Base-by-base conservation (phyloP, 1,140 invertebrate species). In the Hylyphantes graminicola region DNA sequence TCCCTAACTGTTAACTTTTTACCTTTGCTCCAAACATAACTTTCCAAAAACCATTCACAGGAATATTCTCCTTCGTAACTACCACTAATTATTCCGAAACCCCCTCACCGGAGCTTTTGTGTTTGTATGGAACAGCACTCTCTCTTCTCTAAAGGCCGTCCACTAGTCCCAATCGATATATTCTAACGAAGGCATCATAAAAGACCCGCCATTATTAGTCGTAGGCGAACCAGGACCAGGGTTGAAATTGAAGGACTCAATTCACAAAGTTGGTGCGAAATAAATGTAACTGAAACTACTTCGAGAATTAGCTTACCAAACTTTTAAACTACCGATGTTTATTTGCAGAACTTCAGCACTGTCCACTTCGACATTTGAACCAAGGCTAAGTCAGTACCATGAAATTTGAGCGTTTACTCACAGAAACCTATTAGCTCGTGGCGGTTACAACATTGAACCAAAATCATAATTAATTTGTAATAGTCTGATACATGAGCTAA, bases 131-230 rank as follows among this genome's bases (percentile, higher is more conserved):
- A 65, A 65, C 65, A 78, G 76, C 51, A 59, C 12, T n/a, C 65
- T 53, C 73, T 17, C 63, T 51, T 17, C 63, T 51, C 57, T 65
- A 67, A 65, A 65, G 19, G 53, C 53, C 65, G 50, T 19, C 65
- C n/a, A 13, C 15, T 35, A 19, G 48, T 13, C 63, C 11, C 77
- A 78, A 78, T 78, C 76, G 63, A 78, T 78, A 78, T 67, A 78
- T 78, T 80, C 77, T 80, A 80, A 80, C 77, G 77, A 80, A 80
- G 77, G 53, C 65, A n/a, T 70, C 65, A 70, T 70, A 80, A 80
- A 70, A 70, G 65, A 35, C 72, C 76, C 65, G 11, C 21, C 64
- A 21, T 80, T 80, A 80, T 70, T 80, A 80, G 65, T 80, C 7
- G 54, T 15, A 76, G 74, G 61, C 51, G 76, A 64, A 78, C 76